Evolutionary conservation across 2,113 vertebrate genomes (phyloP), one percentile per base, ranked within the genome.

Genomic region (Phaethon lepturus): DNA sequence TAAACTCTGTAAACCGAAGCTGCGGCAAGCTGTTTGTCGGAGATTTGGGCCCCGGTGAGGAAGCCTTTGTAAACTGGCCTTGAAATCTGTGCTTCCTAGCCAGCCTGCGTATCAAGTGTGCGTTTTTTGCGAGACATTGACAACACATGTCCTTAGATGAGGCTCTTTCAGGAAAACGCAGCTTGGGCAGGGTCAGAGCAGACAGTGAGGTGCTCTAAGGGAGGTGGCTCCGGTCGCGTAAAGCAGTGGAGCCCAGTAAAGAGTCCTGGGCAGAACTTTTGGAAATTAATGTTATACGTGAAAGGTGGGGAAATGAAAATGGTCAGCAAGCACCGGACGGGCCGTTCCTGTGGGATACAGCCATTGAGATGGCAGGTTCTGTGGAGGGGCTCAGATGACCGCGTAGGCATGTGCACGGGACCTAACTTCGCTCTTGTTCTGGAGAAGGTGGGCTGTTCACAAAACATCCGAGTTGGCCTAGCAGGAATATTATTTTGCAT

Each of bases 1-100:
- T 14, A 38, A 95, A 86, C 90, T 96, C 74, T 63, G 89, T 83
- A 91, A 94, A 77, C 79, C n/a, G 53, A 82, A 88, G 73, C 95
- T 71, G 71, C 13, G 17, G 79, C 83, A 86, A 93, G 93, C 79
- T 95, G 74, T 86, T 92, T 75, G 85, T 56, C 1, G 0, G 89
- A 33, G 69, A 79, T 64, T 63, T 1, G 3, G 53, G 42, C 55
- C 60, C 78, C 78, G 49, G 45, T 58, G 93, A 73, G 64, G 60
- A 55, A 76, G 17, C 29, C 49, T 90, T 40, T 84, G 84, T 76
- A 73, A 77, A 8, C 29, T 40, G 68, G 49, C 55, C 90, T 89
- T 60, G 35, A 33, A 68, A 85, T 47, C 23, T 63, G 11, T 25
- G 31, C 45, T 77, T 90, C 33, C 56, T 1, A 13, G 63, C 15